phyloP scores from a whole-genome alignment of 37 sponge, comb jelly and placozoan species.

The Geodia barretti region DNA sequence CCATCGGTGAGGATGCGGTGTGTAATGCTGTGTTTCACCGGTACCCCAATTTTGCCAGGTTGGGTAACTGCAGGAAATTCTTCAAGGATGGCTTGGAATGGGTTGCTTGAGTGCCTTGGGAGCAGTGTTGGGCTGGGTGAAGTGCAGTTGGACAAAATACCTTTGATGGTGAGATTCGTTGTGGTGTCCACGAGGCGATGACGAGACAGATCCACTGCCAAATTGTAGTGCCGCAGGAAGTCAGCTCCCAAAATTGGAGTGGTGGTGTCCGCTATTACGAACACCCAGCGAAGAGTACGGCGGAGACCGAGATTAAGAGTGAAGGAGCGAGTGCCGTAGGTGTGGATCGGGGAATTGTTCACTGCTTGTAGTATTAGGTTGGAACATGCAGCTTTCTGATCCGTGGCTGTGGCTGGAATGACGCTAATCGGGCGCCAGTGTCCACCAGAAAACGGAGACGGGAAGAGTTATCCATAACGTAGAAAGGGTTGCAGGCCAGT shows the following conservation, averaged over 20 bases:
- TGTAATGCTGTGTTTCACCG: no score
- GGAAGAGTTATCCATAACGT: conserved; percentile 91
- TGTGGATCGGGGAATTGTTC: not conserved
- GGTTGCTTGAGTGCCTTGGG: no score
- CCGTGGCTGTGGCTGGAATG: not conserved
- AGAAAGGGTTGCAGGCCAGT: conserved; percentile 76
- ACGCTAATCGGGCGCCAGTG: conserved; percentile 21
- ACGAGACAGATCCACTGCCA: not conserved
- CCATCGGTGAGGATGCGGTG: no score
- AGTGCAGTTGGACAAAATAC: no score
- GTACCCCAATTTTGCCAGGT: no score
- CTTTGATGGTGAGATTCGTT: no score
- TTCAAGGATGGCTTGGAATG: no score
- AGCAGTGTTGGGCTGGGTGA: no score
- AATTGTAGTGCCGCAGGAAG: not conserved
- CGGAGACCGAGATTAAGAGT: conserved; percentile 1
- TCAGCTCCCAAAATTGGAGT: conserved; percentile 12
- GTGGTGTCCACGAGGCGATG: no score
- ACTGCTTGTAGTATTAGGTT: not conserved
- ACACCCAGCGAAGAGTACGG: conserved; percentile 6
- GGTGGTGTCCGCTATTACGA: not conserved
- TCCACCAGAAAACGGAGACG: conserved; percentile 84
- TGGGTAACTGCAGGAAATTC: no score
- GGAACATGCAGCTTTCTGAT: not conserved
- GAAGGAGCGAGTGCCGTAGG: not conserved